These are phyloP conservation scores for Porites rus DNA, from an alignment of 92 coral and sea anemone genomes.

Conservation along the genomic window DNA sequence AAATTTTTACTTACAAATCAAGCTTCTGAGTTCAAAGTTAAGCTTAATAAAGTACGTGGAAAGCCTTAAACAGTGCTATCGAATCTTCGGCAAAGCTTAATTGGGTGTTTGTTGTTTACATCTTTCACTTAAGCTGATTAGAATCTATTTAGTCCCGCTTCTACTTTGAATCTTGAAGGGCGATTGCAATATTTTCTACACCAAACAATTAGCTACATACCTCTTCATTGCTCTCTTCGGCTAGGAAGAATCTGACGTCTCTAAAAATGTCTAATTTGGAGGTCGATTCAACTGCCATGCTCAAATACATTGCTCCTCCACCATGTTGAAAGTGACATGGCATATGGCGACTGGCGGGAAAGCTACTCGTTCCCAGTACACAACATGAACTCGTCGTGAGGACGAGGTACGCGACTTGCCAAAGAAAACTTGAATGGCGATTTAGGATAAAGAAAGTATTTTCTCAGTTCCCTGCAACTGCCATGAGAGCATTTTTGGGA, in stretches of 20 bases:
- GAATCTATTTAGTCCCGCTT: no score
- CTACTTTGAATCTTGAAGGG: not conserved
- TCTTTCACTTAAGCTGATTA: not conserved
- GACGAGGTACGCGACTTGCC: not conserved
- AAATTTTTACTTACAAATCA: no score
- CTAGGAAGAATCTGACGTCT: constrained; percentile 78
- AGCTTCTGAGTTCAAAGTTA: no score
- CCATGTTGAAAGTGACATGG: constrained; percentile 28
- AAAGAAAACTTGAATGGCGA: no score
- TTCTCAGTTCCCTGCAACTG: no score
- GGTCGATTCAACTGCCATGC: constrained; percentile 52
- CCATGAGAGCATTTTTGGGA: no score
- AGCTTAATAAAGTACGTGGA: no score
- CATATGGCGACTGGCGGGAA: constrained; percentile 49
- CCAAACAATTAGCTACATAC: constrained; percentile 29
- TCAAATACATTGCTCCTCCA: not conserved
- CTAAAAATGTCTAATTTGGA: constrained; percentile 55
- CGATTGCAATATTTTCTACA: not conserved
- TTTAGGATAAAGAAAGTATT: no score
- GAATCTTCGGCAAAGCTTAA: no score
- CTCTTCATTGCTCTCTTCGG: constrained; percentile 79
- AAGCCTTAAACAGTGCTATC: no score
- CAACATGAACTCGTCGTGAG: not conserved
- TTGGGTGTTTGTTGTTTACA: not conserved
- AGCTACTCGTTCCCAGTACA: constrained; percentile 15